Evolutionary conservation across 2,797 vertebrate genomes (phyloP), one percentile per base, ranked within the genome.

Genomic region (Adelosebastes latens): DNA sequence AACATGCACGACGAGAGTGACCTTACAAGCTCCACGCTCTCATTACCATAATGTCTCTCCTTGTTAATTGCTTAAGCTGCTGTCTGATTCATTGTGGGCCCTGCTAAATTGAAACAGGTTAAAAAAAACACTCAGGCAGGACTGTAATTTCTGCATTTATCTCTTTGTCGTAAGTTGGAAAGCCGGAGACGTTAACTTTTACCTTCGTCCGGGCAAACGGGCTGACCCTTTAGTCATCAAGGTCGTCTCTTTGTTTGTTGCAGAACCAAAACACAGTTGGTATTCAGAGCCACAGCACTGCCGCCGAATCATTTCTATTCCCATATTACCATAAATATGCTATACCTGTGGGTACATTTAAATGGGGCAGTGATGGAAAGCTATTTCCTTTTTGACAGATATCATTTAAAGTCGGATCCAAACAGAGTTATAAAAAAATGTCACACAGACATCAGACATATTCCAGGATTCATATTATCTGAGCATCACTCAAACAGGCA

Each of bases 1-100:
- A 96, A 94, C 93, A 94, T 95, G 93, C 93, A 92, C 96, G 94
- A 97, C 94, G 94, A 94, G 94, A 92, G 92, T 96, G 96, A 97
- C 95, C 95, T 96, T 96, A 96, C 95, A 97, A 93, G 93, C 87
- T 92, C 84, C 88, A 83, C 79, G 85, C 84, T 88, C 94, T 96
- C 90, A 96, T 96, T 97, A 96, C 88, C 82, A 90, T 95, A 95
- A 94, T 96, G 88, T 93, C 84, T 95, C 93, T 95, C 81, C 77
- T 91, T 93, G 91, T 94, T 97, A 97, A 97, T 96, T 97, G 93
- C 92, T 94, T 96, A 93, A 95, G 87, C 81, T 91, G 94, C 92
- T 92, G 92, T 93, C 92, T 91, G 83, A 89, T 94, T 96, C 94
- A 93, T 92, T 93, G 85, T 94, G 85, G 93, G 82, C 79, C 25